Evolutionary conservation across 2,888 invertebrate genomes (phyloP), one percentile per base, ranked within the genome.

Genomic region (Drosophila rellima): DNA sequence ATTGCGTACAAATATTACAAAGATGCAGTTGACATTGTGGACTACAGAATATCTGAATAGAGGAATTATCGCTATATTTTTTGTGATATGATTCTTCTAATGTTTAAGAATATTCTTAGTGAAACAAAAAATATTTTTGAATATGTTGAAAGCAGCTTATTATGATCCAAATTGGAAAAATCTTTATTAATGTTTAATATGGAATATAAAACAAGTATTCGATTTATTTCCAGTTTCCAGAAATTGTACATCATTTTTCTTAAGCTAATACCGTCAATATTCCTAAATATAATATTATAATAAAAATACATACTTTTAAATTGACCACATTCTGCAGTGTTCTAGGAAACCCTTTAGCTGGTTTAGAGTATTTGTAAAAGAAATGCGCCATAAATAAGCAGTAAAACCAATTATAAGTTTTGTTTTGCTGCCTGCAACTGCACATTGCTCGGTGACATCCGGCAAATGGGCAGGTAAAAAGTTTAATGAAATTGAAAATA

Each of bases 401-500:
- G 77, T 72, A 74, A 83, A 85, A 89, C 77, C 89, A 85, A 85
- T 85, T 89, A 85, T 89, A 89, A 85, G 88, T 89, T 84, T 85
- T 89, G 71, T 80, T 78, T 69, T 74, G 74, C 67, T 60, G 78
- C 66, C 74, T 64, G 82, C 82, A 79, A 88, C 79, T 81, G 82
- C 79, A 78, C 79, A 70, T 73, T 73, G 80, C 76, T 68, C 65
- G 79, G 70, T 85, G 88, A 88, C 84, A 89, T 87, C 78, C 67
- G 54, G 87, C 65, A 77, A 83, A 86, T 72, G 70, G 78, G 72
- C 72, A 56, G 62, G 72, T 69, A 71, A 50, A 83, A 83, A 89
- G 89, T 87, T 83, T 78, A 83, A 83, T 83, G 83, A 83, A 89
- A 83, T 83, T 83, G 89, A 89, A 83, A 89, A 89, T 83, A 83